These are phyloP conservation scores for Buathra laborator DNA, from an alignment of 2,888 invertebrate genomes.

Conservation along the genomic window DNA sequence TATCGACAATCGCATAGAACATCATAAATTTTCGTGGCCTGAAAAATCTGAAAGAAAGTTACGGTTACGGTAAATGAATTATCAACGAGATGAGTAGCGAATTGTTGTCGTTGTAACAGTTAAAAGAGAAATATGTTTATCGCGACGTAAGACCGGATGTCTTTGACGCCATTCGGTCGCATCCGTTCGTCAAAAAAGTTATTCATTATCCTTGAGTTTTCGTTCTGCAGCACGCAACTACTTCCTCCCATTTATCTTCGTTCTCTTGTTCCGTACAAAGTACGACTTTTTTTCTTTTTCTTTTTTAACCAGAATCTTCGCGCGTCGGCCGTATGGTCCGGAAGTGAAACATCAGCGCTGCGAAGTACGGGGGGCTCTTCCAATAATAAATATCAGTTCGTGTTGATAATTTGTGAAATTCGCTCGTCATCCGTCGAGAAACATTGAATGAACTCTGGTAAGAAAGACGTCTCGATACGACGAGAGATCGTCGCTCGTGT, in stretches of 20 bases:
- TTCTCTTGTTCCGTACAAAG: background rate
- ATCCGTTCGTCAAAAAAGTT: background rate
- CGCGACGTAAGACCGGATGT: no score
- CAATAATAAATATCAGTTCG: background rate
- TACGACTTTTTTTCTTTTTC: constrained; percentile 24
- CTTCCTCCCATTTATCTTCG: background rate
- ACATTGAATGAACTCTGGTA: constrained; percentile 49
- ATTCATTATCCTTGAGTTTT: background rate
- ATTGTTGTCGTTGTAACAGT: background rate
- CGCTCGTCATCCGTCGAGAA: constrained; percentile 54
- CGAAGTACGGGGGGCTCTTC: background rate
- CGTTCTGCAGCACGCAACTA: background rate
- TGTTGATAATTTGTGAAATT: constrained; percentile 27
- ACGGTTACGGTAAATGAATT: background rate
- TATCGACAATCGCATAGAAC: background rate
- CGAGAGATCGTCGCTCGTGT: background rate
- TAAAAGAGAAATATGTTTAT: background rate
- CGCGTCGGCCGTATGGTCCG: constrained; percentile 4
- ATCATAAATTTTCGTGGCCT: constrained; percentile 4
- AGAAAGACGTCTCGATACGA: background rate
- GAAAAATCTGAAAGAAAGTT: constrained; percentile 59
- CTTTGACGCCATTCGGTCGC: background rate
- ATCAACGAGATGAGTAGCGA: constrained; percentile 46
- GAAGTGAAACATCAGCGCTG: constrained; percentile 3
- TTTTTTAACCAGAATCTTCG: background rate